Evolutionary conservation across 2,888 invertebrate species (phyloP), one percentile per base, ranked within the genome.

Genomic region (Antheraea yamamai): DNA sequence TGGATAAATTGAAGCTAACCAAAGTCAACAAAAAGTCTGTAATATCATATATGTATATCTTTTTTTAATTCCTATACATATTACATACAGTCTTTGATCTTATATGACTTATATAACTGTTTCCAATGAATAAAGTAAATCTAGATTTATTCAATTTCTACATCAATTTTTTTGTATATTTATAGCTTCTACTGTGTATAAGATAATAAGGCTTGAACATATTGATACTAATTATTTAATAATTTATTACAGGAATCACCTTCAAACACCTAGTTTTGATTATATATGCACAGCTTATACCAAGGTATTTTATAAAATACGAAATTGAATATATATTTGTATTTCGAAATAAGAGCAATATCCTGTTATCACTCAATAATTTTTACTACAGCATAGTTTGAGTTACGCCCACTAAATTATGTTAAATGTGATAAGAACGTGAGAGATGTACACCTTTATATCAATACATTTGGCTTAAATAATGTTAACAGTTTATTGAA

Each of bases 371-470:
- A 14, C 23, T 0, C 23, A 35, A 70, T 39, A 39, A 70, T 39
- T 70, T 68, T 20, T 70, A 20, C 35, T 39, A 39, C 1, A 30
- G n/a, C 70, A 70, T 10, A 23, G 70, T 39, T 10, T 12, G 70
- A 39, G 35, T n/a, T 39, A 70, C 70, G 70, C 70, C 70, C 70
- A 70, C 70, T 39, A n/a, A 70, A 70, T 39, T 39, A 70, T 39
- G 20, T 70, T n/a, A 70, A 70, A 70, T 39, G 70, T n/a, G 70
- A 70, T 70, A 70, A 70, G 39, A 39, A n/a, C 20, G 39, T 70
- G 70, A 39, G 35, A 70, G 70, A 70, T 39, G 39, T 39, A 8
- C 4, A 30, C 35, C 4, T 12, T 70, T n/a, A 39, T 39, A 70
- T 39, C 35, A 39, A 39, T 70, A 35, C 1, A n/a, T 10, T 39